phyloP scores from a whole-genome alignment of 2,797 vertebrate species.

The Spinibarbus caldwelli region DNA sequence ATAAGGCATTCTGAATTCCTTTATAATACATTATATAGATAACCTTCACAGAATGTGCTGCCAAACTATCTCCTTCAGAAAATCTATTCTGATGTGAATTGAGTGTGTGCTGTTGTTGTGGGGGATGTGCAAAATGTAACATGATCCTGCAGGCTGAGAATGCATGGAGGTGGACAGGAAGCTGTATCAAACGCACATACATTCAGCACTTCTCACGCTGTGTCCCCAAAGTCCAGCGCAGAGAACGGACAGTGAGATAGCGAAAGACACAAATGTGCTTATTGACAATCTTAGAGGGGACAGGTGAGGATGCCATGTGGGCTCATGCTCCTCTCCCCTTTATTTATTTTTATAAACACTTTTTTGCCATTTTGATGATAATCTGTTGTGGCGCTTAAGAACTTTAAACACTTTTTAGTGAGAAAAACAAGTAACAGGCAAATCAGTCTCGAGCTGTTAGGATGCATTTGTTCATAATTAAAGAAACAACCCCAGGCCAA shows the following conservation, averaged over 20 bases:
- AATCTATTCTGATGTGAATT: neutral
- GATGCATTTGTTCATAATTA: neutral
- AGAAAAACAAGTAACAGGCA: neutral
- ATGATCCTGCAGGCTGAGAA: conserved; percentile 23
- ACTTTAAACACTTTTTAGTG: neutral
- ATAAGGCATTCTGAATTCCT: neutral
- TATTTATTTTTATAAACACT: too few species aligned
- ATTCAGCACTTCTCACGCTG: conserved; percentile 57
- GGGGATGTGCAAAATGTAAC: conserved; percentile 29
- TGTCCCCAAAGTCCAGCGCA: conserved; percentile 3
- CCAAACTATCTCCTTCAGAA: neutral
- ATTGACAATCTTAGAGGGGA: neutral
- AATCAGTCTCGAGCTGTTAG: neutral
- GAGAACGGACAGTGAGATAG: conserved; percentile 14
- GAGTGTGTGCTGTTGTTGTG: conserved; percentile 1
- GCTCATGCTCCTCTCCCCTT: too few species aligned
- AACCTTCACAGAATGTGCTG: neutral
- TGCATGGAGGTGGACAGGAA: conserved; percentile 17
- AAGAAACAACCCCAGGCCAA: neutral
- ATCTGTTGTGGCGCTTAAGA: neutral
- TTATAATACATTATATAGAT: neutral
- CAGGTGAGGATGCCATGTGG: conserved; percentile 4
- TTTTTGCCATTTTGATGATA: neutral
- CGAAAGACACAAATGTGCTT: neutral
- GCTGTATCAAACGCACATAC: conserved; percentile 46